Evolutionary conservation across 2,888 invertebrate species (phyloP).

Genomic region (Mythimna ferrago): DNA sequence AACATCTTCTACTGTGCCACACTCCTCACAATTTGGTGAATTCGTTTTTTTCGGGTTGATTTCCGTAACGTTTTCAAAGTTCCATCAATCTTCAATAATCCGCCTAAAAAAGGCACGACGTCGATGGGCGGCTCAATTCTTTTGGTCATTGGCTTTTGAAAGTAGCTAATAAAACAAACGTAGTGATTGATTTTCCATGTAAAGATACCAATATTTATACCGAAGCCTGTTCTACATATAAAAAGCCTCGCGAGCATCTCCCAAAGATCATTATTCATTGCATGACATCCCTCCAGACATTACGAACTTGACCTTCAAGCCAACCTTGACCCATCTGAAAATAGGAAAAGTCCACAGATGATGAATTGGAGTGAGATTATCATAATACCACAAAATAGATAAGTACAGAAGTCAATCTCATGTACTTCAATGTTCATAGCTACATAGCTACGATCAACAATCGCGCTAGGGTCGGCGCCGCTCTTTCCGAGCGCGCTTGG

Average conservation of each 20-base stretch:
- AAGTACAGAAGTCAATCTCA: too few relatives aligned
- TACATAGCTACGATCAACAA: too few relatives aligned
- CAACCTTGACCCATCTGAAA: constrained; percentile 49
- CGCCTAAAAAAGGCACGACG: background rate
- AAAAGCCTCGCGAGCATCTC: constrained; percentile 16
- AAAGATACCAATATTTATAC: background rate
- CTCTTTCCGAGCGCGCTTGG: too few relatives aligned
- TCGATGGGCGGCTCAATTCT: background rate
- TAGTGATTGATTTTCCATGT: background rate
- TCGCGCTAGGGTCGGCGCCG: too few relatives aligned
- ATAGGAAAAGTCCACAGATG: constrained; percentile 64
- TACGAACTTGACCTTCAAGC: constrained; percentile 54
- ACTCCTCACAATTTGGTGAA: too few relatives aligned
- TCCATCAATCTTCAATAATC: background rate
- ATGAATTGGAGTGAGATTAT: constrained; percentile 70
- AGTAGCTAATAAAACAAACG: background rate
- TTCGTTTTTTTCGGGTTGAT: too few relatives aligned
- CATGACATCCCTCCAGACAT: constrained; percentile 30
- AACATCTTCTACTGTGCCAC: too few relatives aligned
- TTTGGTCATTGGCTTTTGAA: background rate
- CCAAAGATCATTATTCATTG: constrained; percentile 43
- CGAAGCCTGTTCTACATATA: constrained; percentile 23
- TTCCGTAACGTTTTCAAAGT: background rate
- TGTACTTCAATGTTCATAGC: too few relatives aligned
- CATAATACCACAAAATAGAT: constrained; percentile 46